These are phyloP conservation scores for Dascyllus trimaculatus DNA, from an alignment of 2,113 vertebrate species.

Conservation along the genomic window DNA sequence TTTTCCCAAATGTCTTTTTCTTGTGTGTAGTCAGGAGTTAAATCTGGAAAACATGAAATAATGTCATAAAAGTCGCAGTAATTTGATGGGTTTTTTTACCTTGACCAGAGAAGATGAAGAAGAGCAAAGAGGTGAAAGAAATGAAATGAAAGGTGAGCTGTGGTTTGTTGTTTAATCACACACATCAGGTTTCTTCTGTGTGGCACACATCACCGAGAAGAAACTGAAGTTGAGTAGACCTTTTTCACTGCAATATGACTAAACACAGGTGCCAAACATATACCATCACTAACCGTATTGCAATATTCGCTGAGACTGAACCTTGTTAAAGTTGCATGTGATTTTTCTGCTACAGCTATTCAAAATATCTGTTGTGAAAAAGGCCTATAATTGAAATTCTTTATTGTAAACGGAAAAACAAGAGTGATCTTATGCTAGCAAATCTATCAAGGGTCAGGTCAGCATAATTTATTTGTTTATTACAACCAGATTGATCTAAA, in stretches of 20 bases:
- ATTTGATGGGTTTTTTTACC: neutral
- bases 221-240: neutral
- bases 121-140: too few species aligned
- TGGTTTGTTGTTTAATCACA: neutral
- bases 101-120: neutral
- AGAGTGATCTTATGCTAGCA: neutral
- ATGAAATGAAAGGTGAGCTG: neutral
- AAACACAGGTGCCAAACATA: neutral
- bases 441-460: neutral
- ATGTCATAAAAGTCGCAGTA: neutral
- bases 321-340: neutral
- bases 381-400: neutral
- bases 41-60: neutral
- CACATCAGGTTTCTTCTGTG: neutral
- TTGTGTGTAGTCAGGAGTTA: neutral
- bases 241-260: neutral
- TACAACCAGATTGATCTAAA: neutral
- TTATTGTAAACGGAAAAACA: neutral
- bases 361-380: neutral
- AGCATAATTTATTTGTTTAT: neutral
- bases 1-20: neutral
- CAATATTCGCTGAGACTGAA: neutral
- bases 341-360: conserved; percentile 3
- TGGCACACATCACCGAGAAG: neutral
- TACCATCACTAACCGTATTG: neutral